Percentiles rank a stretch among this genome's conserved stretches.
Evolutionary conservation across 2,888 invertebrate genomes (phyloP).

Genomic region (Aleiodes testaceus): DNA sequence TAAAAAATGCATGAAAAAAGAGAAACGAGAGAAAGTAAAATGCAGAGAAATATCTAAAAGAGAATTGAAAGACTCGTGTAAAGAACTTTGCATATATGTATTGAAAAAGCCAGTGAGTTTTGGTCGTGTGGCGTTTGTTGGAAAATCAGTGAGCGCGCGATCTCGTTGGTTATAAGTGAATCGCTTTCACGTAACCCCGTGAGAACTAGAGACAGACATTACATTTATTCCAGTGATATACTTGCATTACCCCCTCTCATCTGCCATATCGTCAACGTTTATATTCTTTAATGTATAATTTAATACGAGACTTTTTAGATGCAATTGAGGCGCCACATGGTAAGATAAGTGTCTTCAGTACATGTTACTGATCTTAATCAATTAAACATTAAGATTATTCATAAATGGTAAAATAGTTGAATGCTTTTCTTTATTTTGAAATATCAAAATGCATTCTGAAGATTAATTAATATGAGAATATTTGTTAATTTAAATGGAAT

Average conservation of each 20-base stretch:
- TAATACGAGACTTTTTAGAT: constrained; percentile 43
- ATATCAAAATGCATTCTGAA: too few species aligned
- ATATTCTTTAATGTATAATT: constrained; percentile 45
- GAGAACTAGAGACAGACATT: constrained; percentile 62
- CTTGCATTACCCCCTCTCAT: constrained; percentile 16
- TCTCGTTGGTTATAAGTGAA: constrained; percentile 45
- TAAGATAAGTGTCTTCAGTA: constrained; percentile 29
- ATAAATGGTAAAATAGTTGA: too few species aligned
- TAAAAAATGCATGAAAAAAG: too few species aligned
- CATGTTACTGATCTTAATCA: constrained; percentile 25
- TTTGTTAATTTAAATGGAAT: not conserved
- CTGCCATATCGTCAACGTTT: not conserved
- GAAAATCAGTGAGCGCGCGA: constrained; percentile 25
- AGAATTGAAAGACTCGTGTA: constrained; percentile 28
- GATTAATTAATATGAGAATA: too few species aligned
- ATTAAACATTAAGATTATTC: constrained; percentile 5
- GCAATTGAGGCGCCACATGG: constrained; percentile 40
- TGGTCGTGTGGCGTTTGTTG: constrained; percentile 27
- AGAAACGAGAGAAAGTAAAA: constrained; percentile 31
- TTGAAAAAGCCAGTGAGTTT: not conserved
- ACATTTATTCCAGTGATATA: constrained; percentile 43
- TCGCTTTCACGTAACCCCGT: constrained; percentile 71
- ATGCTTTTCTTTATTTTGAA: not conserved
- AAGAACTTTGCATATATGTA: constrained; percentile 3
- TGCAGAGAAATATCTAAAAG: constrained; percentile 21